Base-by-base conservation (phyloP, 2,888 invertebrate species). In the Masnerella sp. region DNA sequence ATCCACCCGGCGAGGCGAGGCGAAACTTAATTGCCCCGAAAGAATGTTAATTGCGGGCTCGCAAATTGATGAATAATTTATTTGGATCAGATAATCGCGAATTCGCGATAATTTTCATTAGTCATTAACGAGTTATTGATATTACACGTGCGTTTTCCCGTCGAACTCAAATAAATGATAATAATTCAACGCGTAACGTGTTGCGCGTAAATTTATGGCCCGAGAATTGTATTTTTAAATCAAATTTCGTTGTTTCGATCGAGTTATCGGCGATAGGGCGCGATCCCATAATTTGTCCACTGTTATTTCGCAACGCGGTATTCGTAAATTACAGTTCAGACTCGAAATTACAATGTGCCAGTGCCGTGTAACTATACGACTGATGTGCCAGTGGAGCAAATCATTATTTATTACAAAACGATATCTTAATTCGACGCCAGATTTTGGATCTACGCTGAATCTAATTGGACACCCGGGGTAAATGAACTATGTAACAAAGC, bases 401-500 rank as follows among this genome's bases (percentile, higher is more conserved):
- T 52, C 52, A 69, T 69, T 59, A 61, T 69, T 69, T 69, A 51
- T 69, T 69, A 61, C 68, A 69, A 69, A 69, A 61, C 43, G 32
- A 47, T 61, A 54, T 69, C 47, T 61, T 54, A 61, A 69, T 69
- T 54, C 61, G 34, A 12, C 14, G 59, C 2, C 20, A 32, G 43
- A 51, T 47, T 69, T 61, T 43, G 68, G 38, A 28, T 59, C 30
- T 38, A 20, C 52, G 30, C 43, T 20, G 28, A 28, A 32, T 30
- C 18, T 61, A 69, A 69, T 52, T 61, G 69, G 45, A 52, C 61
- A 59, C 45, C 38, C 54, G 52, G 40, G 61, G 69, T 69, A 61
- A 69, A 69, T 61, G 69, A 69, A 69, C 69, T 59, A 54, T 69
- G 69, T 54, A 69, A 69, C 69, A 59, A 61, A 61, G 52, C 69